Evolutionary conservation across 2,113 vertebrate genomes (phyloP).

Genomic region (Dicaeum eximium): DNA sequence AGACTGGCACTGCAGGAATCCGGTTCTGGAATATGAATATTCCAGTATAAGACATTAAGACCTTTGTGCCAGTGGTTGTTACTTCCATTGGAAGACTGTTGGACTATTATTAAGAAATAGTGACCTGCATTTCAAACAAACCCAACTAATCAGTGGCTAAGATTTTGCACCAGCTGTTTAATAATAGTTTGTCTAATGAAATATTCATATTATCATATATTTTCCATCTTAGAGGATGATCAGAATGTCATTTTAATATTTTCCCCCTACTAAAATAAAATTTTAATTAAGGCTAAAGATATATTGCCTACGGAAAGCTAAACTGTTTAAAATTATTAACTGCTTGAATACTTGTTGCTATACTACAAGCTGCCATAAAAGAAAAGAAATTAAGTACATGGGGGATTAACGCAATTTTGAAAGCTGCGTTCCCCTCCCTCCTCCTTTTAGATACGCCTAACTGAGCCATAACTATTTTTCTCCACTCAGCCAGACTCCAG

Average conservation of each 20-base stretch:
- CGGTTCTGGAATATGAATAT: neutral
- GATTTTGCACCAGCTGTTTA: slow-evolving; percentile 48
- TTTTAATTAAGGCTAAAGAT: slow-evolving; percentile 78
- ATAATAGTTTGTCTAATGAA: slow-evolving; percentile 75
- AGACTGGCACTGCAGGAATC: neutral
- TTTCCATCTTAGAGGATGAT: slow-evolving; percentile 64
- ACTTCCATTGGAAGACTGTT: neutral
- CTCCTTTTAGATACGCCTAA: slow-evolving; percentile 86
- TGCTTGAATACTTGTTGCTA: slow-evolving; percentile 82
- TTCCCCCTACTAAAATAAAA: slow-evolving; percentile 69
- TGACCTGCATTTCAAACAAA: slow-evolving; percentile 27
- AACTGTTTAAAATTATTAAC: slow-evolving; percentile 82
- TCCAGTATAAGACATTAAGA: neutral
- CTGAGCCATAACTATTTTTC: slow-evolving; percentile 89
- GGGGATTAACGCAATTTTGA: slow-evolving; percentile 91
- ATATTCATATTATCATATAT: slow-evolving; percentile 75
- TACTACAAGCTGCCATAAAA: slow-evolving; percentile 79
- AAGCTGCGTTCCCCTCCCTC: slow-evolving; percentile 78
- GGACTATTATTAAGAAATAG: slow-evolving; percentile 39
- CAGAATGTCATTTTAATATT: slow-evolving; percentile 75
- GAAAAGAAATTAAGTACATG: slow-evolving; percentile 91
- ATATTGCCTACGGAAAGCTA: slow-evolving; percentile 74
- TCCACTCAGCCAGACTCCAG: slow-evolving; percentile 86
- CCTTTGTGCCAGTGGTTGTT: neutral
- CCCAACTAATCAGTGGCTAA: neutral